Evolutionary conservation across 2,797 vertebrate genomes (phyloP).

Genomic region (Xenops minutus): DNA sequence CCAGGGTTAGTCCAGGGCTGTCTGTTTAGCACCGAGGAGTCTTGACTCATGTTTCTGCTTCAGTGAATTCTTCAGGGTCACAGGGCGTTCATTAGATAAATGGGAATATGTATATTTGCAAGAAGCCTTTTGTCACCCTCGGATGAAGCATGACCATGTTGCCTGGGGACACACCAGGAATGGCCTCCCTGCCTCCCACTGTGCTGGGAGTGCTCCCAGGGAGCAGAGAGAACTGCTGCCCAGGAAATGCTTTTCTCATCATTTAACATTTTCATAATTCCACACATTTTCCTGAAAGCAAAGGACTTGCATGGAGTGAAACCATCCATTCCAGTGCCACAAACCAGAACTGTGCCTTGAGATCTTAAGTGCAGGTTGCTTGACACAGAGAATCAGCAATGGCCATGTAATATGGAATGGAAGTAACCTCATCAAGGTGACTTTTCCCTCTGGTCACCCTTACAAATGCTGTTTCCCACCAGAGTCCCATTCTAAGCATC

Average conservation of each 20-base stretch:
- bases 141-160: background rate
- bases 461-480: background rate
- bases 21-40: background rate
- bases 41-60: background rate
- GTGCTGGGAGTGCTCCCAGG: fast-evolving
- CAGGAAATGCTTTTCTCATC: background rate
- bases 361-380: background rate
- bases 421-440: background rate
- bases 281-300: background rate
- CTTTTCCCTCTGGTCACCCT: background rate
- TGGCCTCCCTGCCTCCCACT: background rate
- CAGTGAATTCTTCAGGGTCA: background rate
- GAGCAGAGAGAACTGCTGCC: background rate
- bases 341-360: background rate
- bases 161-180: background rate
- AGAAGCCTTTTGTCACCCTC: background rate
- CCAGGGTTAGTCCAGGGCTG: background rate
- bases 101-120: background rate
- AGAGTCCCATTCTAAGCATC: background rate
- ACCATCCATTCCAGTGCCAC: background rate
- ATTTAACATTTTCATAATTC: background rate
- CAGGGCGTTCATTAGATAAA: background rate
- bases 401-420: fast-evolving
- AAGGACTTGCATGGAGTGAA: background rate
- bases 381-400: fast-evolving